phyloP scores from a whole-genome alignment of 30 jellyfish, hydroid and myxozoan genomes.

The Sanderia malayensis region DNA sequence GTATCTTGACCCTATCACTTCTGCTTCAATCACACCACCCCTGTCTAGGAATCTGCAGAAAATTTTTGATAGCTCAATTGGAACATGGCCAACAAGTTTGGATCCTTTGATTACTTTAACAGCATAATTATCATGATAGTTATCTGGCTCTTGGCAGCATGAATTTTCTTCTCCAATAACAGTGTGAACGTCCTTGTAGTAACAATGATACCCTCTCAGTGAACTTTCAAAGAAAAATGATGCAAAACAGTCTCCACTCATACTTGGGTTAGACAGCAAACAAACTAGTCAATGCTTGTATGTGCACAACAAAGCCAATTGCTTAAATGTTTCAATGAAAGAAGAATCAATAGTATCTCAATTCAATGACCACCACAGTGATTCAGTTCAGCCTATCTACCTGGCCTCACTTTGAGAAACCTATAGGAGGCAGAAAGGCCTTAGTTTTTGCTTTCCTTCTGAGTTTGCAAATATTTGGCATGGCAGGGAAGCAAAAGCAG shows the following conservation, averaged over 20 bases:
- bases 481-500: constrained; percentile 1
- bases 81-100: neutral
- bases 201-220: constrained; percentile 11
- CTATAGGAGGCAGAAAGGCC: neutral
- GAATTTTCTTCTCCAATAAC: neutral
- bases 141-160: constrained; percentile 11
- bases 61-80: neutral
- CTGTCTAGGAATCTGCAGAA: constrained; percentile 11
- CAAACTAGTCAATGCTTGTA: neutral
- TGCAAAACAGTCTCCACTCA: constrained; percentile 9
- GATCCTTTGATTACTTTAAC: constrained; percentile 1
- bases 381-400: neutral
- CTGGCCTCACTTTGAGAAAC: neutral
- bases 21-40: constrained; percentile 18
- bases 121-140: neutral
- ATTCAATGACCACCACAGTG: neutral
- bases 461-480: neutral
- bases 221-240: constrained; percentile 6
- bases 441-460: neutral
- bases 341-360: neutral
- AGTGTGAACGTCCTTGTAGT: constrained; percentile 7
- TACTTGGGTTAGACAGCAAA: constrained; percentile 3
- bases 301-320: neutral
- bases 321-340: neutral
- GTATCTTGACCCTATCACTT: constrained; percentile 7